Evolutionary conservation across 2,797 vertebrate genomes (phyloP).

Genomic region (Silurus lanzhouensis): DNA sequence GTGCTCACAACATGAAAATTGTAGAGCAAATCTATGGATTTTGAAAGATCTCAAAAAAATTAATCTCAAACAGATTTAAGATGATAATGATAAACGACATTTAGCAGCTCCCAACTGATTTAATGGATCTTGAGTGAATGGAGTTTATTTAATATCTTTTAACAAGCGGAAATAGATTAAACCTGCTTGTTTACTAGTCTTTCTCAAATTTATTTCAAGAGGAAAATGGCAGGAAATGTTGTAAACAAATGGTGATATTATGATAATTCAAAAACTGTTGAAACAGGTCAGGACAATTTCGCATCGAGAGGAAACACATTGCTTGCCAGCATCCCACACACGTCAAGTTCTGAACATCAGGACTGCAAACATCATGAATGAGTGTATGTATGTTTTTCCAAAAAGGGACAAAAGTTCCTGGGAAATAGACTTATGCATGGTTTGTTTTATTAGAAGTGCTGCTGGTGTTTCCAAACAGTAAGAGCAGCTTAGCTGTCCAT

Average conservation of each 20-base stretch:
- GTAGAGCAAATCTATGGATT: neutral
- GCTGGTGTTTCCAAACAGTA: neutral
- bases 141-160: neutral
- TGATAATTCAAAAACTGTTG: slow-evolving; percentile 9
- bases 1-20: neutral
- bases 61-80: neutral
- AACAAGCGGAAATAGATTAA: neutral
- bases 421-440: neutral
- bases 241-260: slow-evolving; percentile 21
- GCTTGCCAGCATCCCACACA: slow-evolving; percentile 28
- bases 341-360: neutral
- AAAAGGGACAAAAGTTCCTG: neutral
- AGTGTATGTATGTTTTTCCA: neutral
- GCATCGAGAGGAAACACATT: slow-evolving; percentile 25
- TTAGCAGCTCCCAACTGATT: neutral
- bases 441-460: neutral
- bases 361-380: neutral
- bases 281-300: slow-evolving; percentile 12
- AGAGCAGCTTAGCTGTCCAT: neutral
- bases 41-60: neutral
- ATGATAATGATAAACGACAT: neutral
- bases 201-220: slow-evolving; percentile 9
- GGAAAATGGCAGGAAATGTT: slow-evolving; percentile 19
- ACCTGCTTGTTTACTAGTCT: neutral
- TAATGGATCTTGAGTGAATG: neutral